phyloP scores from a whole-genome alignment of 2,797 vertebrate genomes.

The Artibeus lituratus region DNA sequence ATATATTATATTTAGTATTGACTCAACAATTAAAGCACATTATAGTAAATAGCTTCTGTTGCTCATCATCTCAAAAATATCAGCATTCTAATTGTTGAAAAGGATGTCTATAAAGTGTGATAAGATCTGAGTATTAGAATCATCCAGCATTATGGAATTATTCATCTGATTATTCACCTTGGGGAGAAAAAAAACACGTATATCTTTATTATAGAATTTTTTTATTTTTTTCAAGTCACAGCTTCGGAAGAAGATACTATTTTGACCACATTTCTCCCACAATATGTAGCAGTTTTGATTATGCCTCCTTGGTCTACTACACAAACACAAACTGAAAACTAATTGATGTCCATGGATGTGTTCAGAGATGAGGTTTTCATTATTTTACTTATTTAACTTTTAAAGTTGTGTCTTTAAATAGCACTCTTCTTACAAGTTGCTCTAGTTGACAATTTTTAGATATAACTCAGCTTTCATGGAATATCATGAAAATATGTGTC shows the following conservation, averaged over 20 bases:
- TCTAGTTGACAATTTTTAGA: background rate
- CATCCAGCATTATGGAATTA: background rate
- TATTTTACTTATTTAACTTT: slow-evolving; percentile 31
- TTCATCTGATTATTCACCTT: background rate
- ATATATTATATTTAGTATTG: background rate
- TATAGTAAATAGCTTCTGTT: background rate
- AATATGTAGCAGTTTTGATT: background rate
- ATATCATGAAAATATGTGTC: background rate
- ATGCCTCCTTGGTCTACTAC: background rate
- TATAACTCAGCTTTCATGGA: background rate
- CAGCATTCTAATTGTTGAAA: background rate
- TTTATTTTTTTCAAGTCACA: background rate
- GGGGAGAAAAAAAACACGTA: background rate
- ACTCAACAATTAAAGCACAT: background rate
- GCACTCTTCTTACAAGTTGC: background rate
- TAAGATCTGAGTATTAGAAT: background rate
- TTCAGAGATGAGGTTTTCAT: background rate
- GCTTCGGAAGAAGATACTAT: background rate
- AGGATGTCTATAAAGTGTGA: background rate
- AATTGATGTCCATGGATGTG: background rate
- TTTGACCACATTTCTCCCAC: background rate
- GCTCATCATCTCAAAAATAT: background rate
- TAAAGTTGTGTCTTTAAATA: background rate
- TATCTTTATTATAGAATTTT: background rate
- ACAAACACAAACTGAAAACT: background rate